Evolutionary conservation across 2,797 vertebrate genomes (phyloP).

Genomic region (Falco peregrinus): DNA sequence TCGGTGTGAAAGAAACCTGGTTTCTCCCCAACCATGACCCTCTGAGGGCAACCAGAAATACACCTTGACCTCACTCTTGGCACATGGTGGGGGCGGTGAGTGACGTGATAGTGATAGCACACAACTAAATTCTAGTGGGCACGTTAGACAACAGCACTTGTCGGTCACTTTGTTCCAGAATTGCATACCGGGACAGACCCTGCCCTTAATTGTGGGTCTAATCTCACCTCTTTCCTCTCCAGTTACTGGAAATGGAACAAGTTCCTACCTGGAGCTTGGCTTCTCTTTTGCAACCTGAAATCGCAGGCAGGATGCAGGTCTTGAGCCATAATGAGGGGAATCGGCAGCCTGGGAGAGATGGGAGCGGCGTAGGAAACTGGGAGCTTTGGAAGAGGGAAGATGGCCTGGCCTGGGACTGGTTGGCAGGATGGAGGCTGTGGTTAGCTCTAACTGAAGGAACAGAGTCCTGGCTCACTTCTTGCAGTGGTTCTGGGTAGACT

Average conservation of each 20-base stretch:
- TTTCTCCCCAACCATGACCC: slow-evolving; percentile 19
- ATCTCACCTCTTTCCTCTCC: slow-evolving; percentile 55
- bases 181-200: slow-evolving; percentile 21
- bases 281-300: background rate
- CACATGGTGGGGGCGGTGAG: slow-evolving; percentile 65
- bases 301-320: background rate
- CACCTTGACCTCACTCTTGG: slow-evolving; percentile 70
- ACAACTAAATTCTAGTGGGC: slow-evolving; percentile 63
- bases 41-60: slow-evolving; percentile 25
- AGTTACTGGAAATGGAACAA: background rate
- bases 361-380: background rate
- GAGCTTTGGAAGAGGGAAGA: background rate
- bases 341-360: background rate
- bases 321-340: fast-evolving
- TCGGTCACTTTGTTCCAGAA: slow-evolving; percentile 49
- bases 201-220: background rate
- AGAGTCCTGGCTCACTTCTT: background rate
- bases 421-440: background rate
- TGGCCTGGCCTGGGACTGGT: background rate
- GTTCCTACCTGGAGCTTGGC: slow-evolving; percentile 40
- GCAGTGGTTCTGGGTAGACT: background rate
- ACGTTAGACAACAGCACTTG: slow-evolving; percentile 64
- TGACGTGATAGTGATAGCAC: slow-evolving; percentile 29
- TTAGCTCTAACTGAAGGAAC: background rate
- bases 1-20: background rate